Evolutionary conservation across 2,797 vertebrate species (phyloP).

Genomic region (Cercopithecus hamlyni): DNA sequence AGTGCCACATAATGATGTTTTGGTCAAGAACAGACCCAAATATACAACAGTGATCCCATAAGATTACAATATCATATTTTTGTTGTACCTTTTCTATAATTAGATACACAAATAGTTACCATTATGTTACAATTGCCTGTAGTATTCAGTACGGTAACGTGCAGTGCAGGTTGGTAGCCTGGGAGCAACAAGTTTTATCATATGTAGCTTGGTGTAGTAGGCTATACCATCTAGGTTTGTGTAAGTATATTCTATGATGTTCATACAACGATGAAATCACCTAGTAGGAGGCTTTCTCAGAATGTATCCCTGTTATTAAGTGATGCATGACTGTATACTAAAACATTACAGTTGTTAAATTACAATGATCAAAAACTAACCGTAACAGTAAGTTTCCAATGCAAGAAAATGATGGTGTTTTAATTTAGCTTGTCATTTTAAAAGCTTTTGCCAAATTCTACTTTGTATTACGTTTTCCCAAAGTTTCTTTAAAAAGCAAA

Average conservation of each 20-base stretch:
- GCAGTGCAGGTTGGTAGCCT: background rate
- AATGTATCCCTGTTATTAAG: background rate
- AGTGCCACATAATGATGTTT: background rate
- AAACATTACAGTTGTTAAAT: constrained; percentile 27
- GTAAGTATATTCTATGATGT: background rate
- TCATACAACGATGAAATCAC: background rate
- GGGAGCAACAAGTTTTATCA: background rate
- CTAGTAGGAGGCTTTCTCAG: background rate
- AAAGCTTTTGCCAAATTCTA: constrained; percentile 18
- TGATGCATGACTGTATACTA: background rate
- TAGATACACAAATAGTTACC: background rate
- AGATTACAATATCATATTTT: background rate
- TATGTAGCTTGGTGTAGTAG: background rate
- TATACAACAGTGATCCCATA: background rate
- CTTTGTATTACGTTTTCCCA: constrained; percentile 18
- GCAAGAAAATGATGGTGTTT: background rate
- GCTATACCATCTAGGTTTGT: background rate
- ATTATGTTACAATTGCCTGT: background rate
- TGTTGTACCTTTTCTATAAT: background rate
- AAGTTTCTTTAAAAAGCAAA: background rate
- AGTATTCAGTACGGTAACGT: background rate
- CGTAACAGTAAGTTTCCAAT: background rate
- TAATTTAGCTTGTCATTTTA: constrained; percentile 12
- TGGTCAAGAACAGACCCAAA: background rate
- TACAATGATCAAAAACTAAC: background rate